Evolutionary conservation across 2,797 vertebrate species (phyloP), one percentile per base, ranked within the genome.

Genomic region (Tokudaia tokunoshimensis): DNA sequence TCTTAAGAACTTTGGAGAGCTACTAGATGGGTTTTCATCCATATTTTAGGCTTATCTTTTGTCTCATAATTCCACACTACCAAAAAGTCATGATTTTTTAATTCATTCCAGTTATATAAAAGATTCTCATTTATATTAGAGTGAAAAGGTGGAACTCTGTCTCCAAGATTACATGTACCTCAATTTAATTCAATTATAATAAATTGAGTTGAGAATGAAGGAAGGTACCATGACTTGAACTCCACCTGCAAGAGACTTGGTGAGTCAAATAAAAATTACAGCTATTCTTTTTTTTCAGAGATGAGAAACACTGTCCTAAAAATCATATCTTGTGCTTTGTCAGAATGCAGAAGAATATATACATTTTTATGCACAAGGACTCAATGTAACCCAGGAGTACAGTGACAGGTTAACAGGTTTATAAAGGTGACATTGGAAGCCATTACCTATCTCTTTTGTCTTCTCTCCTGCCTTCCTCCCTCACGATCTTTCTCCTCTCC

Each of bases 311-410:
- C 4, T 24, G 44, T 13, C 24, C 44, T 34, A 52, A 93, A 67
- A 92, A 96, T 79, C 67, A 0, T 75, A 70, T 67, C 34, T 63
- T 94, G 81, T 92, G 20, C 90, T 93, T 92, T 94, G 67, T 94
- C 82, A 94, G 59, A 82, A 96, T 15, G 22, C 79, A 91, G 75
- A 91, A 14, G 72, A 97, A 91, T 70, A 93, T 78, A 95, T 61
- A 95, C 44, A 8, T 22, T 83, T 20, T 75, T 96, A 86, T 44
- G 31, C 1, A 34, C 76, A 37, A 86, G 57, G 95, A 94, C 10
- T 83, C 47, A 13, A 4, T 4, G 15, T 93, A 93, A 88, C 57
- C 74, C 88, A 70, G 3, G 52, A 87, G 22, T 8, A 5, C 41
- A 79, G 67, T 89, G 82, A 85, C 31, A 52, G 74, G 34, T 78